Conservation (phyloP, 2,888 invertebrate species). For the Latrodectus hesperus region DNA sequence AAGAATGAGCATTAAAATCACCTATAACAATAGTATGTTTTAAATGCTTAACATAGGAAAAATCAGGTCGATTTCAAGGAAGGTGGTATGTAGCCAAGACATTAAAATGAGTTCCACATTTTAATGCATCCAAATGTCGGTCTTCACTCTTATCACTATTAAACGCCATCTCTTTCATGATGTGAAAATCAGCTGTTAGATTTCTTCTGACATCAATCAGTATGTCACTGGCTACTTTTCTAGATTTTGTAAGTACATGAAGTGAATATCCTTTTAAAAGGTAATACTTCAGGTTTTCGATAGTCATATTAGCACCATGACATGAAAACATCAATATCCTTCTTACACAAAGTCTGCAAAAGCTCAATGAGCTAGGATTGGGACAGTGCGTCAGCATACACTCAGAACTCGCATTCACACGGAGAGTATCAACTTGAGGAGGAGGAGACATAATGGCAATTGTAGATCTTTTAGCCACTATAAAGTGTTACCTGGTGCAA, state of each 20-base stretch:
- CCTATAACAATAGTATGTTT: neutral
- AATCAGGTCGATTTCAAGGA: neutral
- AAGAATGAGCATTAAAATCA: neutral
- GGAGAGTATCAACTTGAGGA: too few species aligned
- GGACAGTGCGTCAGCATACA: too few species aligned
- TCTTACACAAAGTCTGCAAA: too few species aligned
- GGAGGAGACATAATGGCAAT: too few species aligned
- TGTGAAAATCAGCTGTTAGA: neutral
- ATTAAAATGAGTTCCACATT: neutral
- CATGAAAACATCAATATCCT: too few species aligned
- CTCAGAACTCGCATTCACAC: too few species aligned
- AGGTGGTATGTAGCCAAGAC: neutral
- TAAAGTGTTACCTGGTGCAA: too few species aligned
- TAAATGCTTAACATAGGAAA: neutral
- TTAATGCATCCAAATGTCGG: neutral
- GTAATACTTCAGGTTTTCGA: too few species aligned
- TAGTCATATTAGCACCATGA: too few species aligned
- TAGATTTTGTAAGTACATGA: neutral
- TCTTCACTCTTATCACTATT: neutral
- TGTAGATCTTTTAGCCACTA: too few species aligned
- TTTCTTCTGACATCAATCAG: neutral
- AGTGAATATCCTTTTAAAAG: neutral
- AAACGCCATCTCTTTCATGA: neutral
- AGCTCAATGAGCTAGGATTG: too few species aligned
- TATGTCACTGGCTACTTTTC: neutral